Base-by-base conservation (phyloP, 2,113 vertebrate genomes). In the Microcebus tavaratra region DNA sequence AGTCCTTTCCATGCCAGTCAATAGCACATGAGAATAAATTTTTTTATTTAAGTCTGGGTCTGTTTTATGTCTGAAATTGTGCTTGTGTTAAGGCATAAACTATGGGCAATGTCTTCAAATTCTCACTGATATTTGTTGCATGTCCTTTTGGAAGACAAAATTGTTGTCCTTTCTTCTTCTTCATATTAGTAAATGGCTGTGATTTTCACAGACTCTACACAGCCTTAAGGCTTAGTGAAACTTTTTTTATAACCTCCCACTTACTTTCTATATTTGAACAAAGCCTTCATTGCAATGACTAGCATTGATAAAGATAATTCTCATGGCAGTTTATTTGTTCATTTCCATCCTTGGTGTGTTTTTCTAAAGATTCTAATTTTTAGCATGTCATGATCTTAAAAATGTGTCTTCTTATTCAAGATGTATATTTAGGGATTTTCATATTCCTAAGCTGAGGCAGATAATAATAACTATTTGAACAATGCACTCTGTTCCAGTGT, bases 201-300 rank as follows among this genome's bases (percentile, higher is more conserved):
- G 55, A 97, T 91, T 91, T 98, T 98, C 78, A 94, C 97, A 97
- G 98, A 95, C 94, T 96, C 94, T 90, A 95, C 78, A 92, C 65
- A 97, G 92, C 84, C 96, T 97, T 97, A 96, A 98, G 95, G 91
- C 57, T 98, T 96, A 95, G 29, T 94, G 95, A 97, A 97, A 97
- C 83, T 97, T 98, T 88, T 83, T 97, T 96, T 95, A 85, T 95
- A 97, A 34, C 97, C 95, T 98, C 98, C 98, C 97, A 98, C 97
- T 72, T 98, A 89, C 92, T 98, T 98, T 98, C 98, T 98, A 98
- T 98, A 97, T 98, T 98, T 98, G 95, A 98, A 82, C 92, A 83
- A 88, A 98, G 48, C 29, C 68, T 94, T 95, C 96, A 89, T 63
- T 94, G 68, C 87, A 95, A 94, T 97, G 96, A 90, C 83, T 86